Evolutionary conservation across 30 jellyfish, hydroid and myxozoan species (phyloP).

Genomic region (Catostylus mosaicus): DNA sequence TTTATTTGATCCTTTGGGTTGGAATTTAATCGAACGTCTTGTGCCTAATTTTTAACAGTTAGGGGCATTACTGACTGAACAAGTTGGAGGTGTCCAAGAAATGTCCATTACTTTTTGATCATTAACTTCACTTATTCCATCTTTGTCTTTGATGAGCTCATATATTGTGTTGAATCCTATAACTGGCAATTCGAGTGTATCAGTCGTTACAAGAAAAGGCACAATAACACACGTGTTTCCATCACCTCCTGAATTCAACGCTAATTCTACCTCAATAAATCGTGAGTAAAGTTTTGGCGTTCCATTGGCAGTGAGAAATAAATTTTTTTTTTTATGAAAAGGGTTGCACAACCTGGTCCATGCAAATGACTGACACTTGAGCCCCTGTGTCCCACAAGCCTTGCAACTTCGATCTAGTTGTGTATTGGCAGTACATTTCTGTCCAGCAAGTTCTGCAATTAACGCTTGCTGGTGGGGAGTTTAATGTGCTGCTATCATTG

Average conservation of each 20-base stretch:
- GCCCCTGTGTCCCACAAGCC: slow-evolving; percentile 69
- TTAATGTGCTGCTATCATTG: not conserved
- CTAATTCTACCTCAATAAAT: slow-evolving; percentile 9
- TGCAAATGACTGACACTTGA: slow-evolving; percentile 27
- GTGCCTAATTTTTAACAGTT: not conserved
- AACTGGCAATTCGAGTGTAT: not conserved
- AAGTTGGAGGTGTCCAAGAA: slow-evolving; percentile 1
- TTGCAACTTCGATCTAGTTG: slow-evolving; percentile 1
- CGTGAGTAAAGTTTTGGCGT: slow-evolving; percentile 34
- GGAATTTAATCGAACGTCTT: not conserved
- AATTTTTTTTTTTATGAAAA: slow-evolving; percentile 7
- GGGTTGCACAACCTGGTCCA: not conserved
- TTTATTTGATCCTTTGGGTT: not conserved
- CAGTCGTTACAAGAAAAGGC: slow-evolving; percentile 18
- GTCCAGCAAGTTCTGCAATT: slow-evolving; percentile 25
- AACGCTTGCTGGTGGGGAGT: slow-evolving; percentile 8
- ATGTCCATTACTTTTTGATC: not conserved
- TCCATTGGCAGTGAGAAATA: slow-evolving; percentile 36
- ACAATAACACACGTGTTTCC: not conserved
- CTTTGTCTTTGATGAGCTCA: not conserved
- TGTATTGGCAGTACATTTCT: slow-evolving; percentile 14
- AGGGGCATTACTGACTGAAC: not conserved
- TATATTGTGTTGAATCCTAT: slow-evolving; percentile 6
- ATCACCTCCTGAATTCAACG: too few species aligned
- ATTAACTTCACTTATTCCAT: not conserved